Conservation (phyloP, 2,797 vertebrate genomes). For the Pseudocheirus occidentalis region DNA sequence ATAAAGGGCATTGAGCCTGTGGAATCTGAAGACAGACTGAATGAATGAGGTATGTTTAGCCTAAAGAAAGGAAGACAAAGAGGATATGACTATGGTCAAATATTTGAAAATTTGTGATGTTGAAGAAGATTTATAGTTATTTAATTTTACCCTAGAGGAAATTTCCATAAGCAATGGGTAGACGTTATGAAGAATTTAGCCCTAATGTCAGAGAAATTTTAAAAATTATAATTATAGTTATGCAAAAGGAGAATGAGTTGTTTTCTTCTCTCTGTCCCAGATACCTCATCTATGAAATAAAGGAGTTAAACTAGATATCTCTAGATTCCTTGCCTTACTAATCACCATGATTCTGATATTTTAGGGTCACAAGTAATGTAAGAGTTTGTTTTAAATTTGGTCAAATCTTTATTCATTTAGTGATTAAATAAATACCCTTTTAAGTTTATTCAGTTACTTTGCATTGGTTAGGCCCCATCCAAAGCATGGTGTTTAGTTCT, state of each 20-base stretch:
- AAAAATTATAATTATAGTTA: not conserved
- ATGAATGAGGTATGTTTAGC: not conserved
- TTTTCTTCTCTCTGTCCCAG: not conserved
- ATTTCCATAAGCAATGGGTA: not conserved
- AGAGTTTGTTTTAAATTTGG: not conserved
- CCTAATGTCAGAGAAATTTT: not conserved
- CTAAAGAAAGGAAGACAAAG: not conserved
- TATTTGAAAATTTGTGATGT: not conserved
- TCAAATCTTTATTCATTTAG: not conserved
- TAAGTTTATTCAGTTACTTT: not conserved
- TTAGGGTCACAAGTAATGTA: not conserved
- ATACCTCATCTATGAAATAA: not conserved
- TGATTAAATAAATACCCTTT: not conserved
- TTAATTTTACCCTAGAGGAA: not conserved
- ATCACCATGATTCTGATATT: not conserved
- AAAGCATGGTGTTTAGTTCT: not conserved
- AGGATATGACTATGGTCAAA: not conserved
- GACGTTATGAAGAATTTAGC: not conserved
- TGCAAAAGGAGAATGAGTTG: not conserved
- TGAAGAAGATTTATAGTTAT: not conserved
- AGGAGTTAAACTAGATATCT: not conserved
- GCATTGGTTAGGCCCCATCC: not conserved
- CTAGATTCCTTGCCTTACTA: not conserved
- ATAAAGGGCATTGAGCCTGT: not conserved
- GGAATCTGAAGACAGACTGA: not conserved